These are phyloP conservation scores for Chanos chanos DNA, from an alignment of 2,797 vertebrate genomes.

Conservation along the genomic window DNA sequence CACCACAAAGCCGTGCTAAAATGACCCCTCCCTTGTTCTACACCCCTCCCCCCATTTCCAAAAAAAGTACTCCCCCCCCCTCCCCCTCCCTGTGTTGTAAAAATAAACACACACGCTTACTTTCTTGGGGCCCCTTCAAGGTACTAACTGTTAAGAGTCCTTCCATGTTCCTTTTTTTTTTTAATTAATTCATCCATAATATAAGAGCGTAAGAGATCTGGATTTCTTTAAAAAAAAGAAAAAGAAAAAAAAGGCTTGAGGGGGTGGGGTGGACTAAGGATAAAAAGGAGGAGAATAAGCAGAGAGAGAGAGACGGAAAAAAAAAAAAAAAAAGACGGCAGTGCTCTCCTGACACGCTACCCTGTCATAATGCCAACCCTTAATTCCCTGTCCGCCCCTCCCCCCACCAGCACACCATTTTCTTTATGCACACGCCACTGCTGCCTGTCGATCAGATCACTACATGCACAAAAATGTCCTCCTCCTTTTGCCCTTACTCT, in stretches of 20 bases:
- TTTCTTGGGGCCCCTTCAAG: conserved; percentile 69
- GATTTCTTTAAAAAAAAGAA: conserved; percentile 37
- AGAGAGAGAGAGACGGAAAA: conserved; percentile 13
- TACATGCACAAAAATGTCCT: conserved; percentile 62
- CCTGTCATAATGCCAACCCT: conserved; percentile 72
- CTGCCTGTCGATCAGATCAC: conserved; percentile 63
- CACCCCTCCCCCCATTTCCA: conserved; percentile 59
- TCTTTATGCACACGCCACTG: conserved; percentile 61
- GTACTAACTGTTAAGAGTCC: conserved; percentile 52
- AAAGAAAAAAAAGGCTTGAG: conserved; percentile 21
- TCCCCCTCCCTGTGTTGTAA: conserved; percentile 59
- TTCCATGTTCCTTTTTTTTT: conserved; percentile 44
- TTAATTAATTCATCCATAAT: conserved; percentile 42
- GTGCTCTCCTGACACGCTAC: conserved; percentile 56
- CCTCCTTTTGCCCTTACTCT: conserved; percentile 38
- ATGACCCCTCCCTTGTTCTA: conserved; percentile 54
- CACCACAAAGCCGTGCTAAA: conserved; percentile 66
- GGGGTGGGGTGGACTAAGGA: conserved; percentile 22
- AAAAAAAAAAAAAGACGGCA: conserved; percentile 52
- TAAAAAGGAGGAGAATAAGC: conserved; percentile 42
- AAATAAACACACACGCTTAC: conserved; percentile 75
- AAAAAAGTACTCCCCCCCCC: conserved; percentile 56
- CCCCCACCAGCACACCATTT: conserved; percentile 55
- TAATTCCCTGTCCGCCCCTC: conserved; percentile 66
- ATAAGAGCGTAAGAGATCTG: conserved; percentile 24